Conservation (phyloP, 1,140 invertebrate species). For the Ostrea denselamellosa region DNA sequence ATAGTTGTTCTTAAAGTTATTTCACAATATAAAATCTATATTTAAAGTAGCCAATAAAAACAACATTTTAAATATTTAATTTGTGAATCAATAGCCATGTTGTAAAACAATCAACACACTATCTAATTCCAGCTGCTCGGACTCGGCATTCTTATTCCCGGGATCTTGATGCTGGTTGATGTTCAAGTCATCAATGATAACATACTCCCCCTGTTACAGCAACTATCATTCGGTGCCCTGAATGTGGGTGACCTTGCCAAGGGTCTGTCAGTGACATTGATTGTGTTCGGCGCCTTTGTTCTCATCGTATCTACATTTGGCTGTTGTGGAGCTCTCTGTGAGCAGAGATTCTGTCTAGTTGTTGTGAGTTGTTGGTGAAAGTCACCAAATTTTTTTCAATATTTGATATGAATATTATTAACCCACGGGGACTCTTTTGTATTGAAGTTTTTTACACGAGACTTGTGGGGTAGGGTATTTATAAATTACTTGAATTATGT, state of each 20-base stretch:
- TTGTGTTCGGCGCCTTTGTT: conserved; percentile 48
- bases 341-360: conserved; percentile 32
- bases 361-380: conserved; percentile 45
- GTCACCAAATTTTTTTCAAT: no score
- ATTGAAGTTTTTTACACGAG: no score
- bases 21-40: no score
- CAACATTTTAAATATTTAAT: no score
- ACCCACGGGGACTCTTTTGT: no score
- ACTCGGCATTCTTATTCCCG: conserved; percentile 50
- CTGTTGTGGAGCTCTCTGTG: conserved; percentile 48
- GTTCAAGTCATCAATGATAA: conserved; percentile 50
- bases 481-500: no score
- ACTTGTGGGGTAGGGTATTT: no score
- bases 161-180: conserved; percentile 49
- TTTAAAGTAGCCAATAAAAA: no score
- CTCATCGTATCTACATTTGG: conserved; percentile 43
- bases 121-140: conserved; percentile 45
- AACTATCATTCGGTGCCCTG: conserved; percentile 39
- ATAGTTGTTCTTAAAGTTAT: no score
- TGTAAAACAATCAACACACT: not conserved
- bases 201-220: conserved; percentile 47
- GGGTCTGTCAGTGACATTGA: conserved; percentile 54
- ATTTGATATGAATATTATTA: no score
- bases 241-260: conserved; percentile 52
- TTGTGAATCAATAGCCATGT: no score